A percentile compares a stretch with the other conserved stretches of the same genome.
Evolutionary conservation across 2,888 invertebrate genomes (phyloP).

Genomic region (Cheilosia grossa): DNA sequence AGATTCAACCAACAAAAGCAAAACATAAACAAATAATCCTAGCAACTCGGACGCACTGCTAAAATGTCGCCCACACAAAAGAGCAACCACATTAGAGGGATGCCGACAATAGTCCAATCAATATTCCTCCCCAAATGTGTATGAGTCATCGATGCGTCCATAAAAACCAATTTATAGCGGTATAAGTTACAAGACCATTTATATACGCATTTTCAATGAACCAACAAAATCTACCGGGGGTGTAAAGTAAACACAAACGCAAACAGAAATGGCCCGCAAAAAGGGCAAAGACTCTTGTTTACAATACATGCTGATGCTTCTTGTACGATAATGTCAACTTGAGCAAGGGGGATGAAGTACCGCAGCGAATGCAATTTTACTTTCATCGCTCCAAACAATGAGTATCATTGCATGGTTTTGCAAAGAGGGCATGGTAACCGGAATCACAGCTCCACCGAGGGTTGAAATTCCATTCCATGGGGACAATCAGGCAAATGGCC

Average conservation of each 20-base stretch:
- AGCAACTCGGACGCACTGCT: slow-evolving; percentile 9
- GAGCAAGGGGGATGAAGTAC: slow-evolving; percentile 36
- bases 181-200: slow-evolving; percentile 41
- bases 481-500: slow-evolving; percentile 37
- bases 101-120: not conserved
- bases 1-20: not conserved
- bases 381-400: slow-evolving; percentile 43
- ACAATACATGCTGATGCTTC: slow-evolving; percentile 9
- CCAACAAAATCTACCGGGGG: not conserved
- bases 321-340: slow-evolving; percentile 54
- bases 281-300: slow-evolving; percentile 49
- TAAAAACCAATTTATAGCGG: slow-evolving; percentile 57
- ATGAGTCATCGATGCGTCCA: slow-evolving; percentile 68
- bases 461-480: slow-evolving; percentile 8
- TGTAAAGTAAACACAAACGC: slow-evolving; percentile 4
- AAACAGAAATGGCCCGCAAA: slow-evolving; percentile 10
- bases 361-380: slow-evolving; percentile 64
- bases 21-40: slow-evolving; percentile 19
- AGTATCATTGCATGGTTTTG: not conserved
- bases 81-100: slow-evolving; percentile 12
- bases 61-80: not conserved
- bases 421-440: not conserved
- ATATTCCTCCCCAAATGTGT: slow-evolving; percentile 31
- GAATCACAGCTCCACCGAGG: slow-evolving; percentile 1
- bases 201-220: slow-evolving; percentile 12